phyloP scores from a whole-genome alignment of 2,888 invertebrate species.

The Drosophila meridiana region DNA sequence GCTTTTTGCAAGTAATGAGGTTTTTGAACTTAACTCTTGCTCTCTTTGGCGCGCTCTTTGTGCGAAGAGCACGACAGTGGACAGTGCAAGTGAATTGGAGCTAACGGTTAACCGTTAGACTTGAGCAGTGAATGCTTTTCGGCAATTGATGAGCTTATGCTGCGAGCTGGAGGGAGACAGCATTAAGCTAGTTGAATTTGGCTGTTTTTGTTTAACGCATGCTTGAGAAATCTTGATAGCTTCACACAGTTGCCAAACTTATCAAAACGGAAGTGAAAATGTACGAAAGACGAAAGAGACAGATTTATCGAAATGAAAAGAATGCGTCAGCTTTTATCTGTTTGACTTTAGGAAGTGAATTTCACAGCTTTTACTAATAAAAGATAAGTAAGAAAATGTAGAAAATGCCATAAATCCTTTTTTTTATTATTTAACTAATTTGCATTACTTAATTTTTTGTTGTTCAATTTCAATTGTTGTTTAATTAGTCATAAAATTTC shows the following conservation, averaged over 20 bases:
- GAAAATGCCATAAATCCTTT: background rate
- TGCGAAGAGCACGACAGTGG: background rate
- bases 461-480: no score
- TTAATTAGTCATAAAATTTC: background rate
- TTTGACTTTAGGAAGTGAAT: background rate
- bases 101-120: conserved; percentile 15
- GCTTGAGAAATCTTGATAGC: background rate
- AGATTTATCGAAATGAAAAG: conserved; percentile 2
- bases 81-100: conserved; percentile 23
- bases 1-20: conserved; percentile 56
- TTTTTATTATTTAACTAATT: background rate
- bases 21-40: conserved; percentile 58
- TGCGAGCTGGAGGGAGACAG: no score
- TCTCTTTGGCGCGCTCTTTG: background rate
- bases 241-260: background rate
- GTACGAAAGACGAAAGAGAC: background rate
- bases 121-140: background rate
- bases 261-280: conserved; percentile 17
- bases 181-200: background rate
- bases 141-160: background rate
- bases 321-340: conserved; percentile 19
- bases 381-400: no score
- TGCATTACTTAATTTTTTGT: background rate
- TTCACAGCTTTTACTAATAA: background rate
- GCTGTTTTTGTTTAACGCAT: background rate